Conservation (phyloP, 2,797 vertebrate species). For the Liparis tanakae region DNA sequence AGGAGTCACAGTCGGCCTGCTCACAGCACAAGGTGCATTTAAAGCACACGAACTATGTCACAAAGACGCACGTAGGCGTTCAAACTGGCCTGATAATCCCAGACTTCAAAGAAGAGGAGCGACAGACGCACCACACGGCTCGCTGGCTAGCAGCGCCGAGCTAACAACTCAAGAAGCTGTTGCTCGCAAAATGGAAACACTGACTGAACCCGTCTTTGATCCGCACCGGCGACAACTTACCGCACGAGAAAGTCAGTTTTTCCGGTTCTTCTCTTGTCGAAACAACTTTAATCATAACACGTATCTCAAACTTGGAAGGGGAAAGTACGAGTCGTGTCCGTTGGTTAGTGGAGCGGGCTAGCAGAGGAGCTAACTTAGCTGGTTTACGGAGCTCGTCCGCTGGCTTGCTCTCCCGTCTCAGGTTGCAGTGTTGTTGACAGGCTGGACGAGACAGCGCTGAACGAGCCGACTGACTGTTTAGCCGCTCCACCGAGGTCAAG, state of each 20-base stretch:
- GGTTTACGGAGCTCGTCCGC: slow-evolving; percentile 64
- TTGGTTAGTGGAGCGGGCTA: slow-evolving; percentile 34
- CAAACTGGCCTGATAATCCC: not conserved
- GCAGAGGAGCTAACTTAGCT: slow-evolving; percentile 62
- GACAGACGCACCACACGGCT: slow-evolving; percentile 36
- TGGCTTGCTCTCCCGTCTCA: slow-evolving; percentile 71
- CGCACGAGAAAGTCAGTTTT: slow-evolving; percentile 39
- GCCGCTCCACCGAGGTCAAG: not conserved
- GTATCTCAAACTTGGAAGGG: not conserved
- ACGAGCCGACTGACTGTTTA: slow-evolving; percentile 43
- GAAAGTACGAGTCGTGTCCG: slow-evolving; percentile 6
- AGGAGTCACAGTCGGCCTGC: slow-evolving; percentile 23
- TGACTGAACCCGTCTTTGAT: slow-evolving; percentile 60
- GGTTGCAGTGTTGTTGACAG: slow-evolving; percentile 80
- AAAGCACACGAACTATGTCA: not conserved
- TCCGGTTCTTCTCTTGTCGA: slow-evolving; percentile 18
- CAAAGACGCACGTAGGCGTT: not conserved
- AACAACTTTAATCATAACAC: slow-evolving; percentile 19
- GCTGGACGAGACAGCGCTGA: slow-evolving; percentile 50
- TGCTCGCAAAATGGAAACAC: slow-evolving; percentile 73
- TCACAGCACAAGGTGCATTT: not conserved
- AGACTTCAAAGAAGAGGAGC: not conserved
- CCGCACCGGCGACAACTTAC: slow-evolving; percentile 68
- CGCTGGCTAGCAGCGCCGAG: slow-evolving; percentile 54
- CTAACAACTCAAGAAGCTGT: slow-evolving; percentile 69